phyloP scores from a whole-genome alignment of 2,888 invertebrate species.

The Callosobruchus maculatus region DNA sequence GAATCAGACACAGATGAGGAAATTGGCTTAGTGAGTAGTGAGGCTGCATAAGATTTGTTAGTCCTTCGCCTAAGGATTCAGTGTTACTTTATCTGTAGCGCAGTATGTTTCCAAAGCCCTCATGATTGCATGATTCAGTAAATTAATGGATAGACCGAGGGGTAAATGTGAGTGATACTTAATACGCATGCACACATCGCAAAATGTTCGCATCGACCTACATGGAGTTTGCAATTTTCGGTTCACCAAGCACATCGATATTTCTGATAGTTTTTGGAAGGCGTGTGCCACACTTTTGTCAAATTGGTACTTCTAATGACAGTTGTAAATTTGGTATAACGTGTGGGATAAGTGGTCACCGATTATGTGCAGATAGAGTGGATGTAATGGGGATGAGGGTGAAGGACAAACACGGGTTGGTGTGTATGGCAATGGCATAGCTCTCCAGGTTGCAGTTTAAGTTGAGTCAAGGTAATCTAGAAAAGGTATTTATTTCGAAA shows the following conservation, averaged over 20 bases:
- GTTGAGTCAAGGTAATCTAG: not conserved
- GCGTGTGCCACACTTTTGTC: not conserved
- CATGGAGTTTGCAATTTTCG: constrained; percentile 29
- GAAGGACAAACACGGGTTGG: not conserved
- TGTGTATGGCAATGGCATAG: not conserved
- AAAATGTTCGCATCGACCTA: constrained; percentile 3
- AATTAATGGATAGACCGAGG: constrained; percentile 6
- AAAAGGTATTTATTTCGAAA: too few species aligned
- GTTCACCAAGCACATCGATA: constrained; percentile 16
- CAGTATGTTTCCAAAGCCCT: too few species aligned
- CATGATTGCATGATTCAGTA: too few species aligned
- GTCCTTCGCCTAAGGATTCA: too few species aligned
- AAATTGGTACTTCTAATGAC: not conserved
- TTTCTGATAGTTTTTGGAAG: not conserved
- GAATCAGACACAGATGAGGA: too few species aligned
- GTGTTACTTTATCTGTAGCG: too few species aligned
- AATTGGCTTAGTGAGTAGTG: too few species aligned
- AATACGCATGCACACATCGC: not conserved
- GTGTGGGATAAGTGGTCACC: not conserved
- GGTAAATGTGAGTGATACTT: constrained; percentile 28
- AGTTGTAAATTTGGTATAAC: not conserved
- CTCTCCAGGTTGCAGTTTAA: not conserved
- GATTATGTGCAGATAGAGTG: not conserved
- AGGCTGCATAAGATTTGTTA: too few species aligned
- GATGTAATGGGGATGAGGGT: not conserved